Conservation (phyloP, 2,797 vertebrate species). For the Propithecus deckenii region DNA sequence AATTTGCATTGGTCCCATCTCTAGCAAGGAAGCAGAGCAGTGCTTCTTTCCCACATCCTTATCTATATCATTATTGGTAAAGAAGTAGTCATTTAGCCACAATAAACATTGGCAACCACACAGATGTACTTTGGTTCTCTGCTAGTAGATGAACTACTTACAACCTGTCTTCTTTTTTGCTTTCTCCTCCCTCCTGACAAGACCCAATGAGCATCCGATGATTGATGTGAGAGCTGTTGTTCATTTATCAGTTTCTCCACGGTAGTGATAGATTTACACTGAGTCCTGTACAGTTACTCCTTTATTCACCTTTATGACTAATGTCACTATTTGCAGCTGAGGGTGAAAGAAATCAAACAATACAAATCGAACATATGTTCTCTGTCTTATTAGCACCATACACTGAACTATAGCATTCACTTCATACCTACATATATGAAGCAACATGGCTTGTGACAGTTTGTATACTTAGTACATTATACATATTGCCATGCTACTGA, state of each 20-base stretch:
- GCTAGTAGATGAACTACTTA: background rate
- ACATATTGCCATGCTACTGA: background rate
- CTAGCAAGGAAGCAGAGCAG: background rate
- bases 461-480: background rate
- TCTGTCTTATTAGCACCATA: background rate
- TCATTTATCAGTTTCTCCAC: background rate
- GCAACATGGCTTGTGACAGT: background rate
- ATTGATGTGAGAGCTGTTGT: background rate
- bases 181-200: background rate
- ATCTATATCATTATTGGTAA: background rate
- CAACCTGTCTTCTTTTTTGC: background rate
- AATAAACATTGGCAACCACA: background rate
- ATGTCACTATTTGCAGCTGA: background rate
- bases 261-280: background rate
- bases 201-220: background rate
- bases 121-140: background rate
- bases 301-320: background rate
- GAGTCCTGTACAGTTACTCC: background rate
- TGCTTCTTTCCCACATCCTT: background rate
- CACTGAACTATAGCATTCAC: background rate
- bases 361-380: background rate
- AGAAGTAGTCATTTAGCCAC: background rate
- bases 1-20: background rate
- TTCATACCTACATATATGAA: background rate
- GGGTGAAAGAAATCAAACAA: background rate